Evolutionary conservation across 2,113 vertebrate genomes (phyloP), one percentile per base, ranked within the genome.

Genomic region (Eubucco bourcierii): DNA sequence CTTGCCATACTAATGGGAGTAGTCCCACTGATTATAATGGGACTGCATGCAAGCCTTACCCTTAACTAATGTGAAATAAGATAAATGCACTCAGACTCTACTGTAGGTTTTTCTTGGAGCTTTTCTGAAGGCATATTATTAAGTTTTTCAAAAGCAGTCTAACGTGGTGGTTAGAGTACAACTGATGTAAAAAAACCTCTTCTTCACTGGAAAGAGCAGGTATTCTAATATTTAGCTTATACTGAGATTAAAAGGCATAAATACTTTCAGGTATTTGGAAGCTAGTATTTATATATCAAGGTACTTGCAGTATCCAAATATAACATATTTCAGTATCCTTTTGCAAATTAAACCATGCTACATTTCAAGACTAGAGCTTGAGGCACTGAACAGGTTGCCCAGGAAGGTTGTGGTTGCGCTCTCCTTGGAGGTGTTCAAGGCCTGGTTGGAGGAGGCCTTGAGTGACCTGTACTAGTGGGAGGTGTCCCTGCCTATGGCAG

Each of bases 31-130:
- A 94, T 90, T 94, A 73, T 90, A 90, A 94, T 72, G 63, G 89
- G 81, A 91, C 65, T 85, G 71, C 91, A 95, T 3, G 10, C 91
- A 93, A 91, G 65, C 70, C 50, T 94, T 88, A 85, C 53, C 75
- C 92, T 95, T 95, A 95, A 96, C 80, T 92, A 96, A 93, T 44
- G 83, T 68, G 76, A 93, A 92, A 94, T 82, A 66, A 95, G 94
- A 93, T 93, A 95, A 95, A 94, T 2, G 4, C 46, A 75, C 74
- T 90, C 73, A 76, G 80, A 31, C 23, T 84, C 61, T 41, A 2
- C 56, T 72, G 61, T 52, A 56, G 67, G 59, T n/a, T 90, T 95
- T 92, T 83, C 58, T 65, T 55, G 67, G n/a, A 82, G 72, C 44
- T 70, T 91, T 95, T 84, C 72, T 87, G 55, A 28, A 66, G 55